Conservation (phyloP, 2,113 vertebrate species). For the Elgaria multicarinata region DNA sequence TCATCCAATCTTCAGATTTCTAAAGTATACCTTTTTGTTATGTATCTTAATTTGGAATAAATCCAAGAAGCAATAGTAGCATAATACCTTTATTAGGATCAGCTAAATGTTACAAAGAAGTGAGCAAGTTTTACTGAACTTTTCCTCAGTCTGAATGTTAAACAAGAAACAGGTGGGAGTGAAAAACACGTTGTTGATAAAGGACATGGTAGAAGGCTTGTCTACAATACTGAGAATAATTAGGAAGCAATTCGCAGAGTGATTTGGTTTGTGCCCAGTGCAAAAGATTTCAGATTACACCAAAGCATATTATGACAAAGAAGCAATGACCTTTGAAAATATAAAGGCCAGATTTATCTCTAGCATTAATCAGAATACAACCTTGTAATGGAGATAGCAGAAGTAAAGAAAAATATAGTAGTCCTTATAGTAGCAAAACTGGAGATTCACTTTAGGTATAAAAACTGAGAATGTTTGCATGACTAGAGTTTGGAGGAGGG, state of each 20-base stretch:
- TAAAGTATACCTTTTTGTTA: neutral
- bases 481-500: neutral
- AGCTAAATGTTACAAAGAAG: neutral
- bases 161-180: neutral
- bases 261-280: neutral
- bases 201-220: no score
- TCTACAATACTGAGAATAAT: no score
- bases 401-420: neutral
- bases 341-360: neutral
- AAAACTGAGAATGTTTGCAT: neutral
- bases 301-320: no score
- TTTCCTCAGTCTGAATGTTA: neutral
- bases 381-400: neutral
- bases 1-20: neutral
- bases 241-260: no score
- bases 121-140: neutral
- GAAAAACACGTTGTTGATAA: no score
- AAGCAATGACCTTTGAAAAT: neutral
- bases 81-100: neutral
- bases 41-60: neutral
- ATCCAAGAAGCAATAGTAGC: neutral
- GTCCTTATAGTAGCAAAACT: neutral
- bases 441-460: neutral
- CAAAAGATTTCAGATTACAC: neutral
- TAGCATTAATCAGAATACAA: neutral